These are phyloP conservation scores for Alloplasta piceator DNA, from an alignment of 2,888 invertebrate genomes.

Conservation along the genomic window DNA sequence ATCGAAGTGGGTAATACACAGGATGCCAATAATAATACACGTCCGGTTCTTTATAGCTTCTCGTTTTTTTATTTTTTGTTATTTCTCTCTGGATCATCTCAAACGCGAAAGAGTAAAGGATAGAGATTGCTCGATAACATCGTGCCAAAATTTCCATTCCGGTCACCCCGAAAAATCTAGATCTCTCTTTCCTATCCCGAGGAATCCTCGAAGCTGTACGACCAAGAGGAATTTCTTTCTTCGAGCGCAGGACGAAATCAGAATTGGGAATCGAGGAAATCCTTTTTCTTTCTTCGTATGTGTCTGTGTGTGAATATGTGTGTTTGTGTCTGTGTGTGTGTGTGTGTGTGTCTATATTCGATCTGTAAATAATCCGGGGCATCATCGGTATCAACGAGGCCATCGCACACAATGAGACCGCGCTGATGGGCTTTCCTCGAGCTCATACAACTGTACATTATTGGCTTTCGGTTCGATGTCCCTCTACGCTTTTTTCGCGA, in stretches of 20 bases:
- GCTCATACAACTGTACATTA: slow-evolving; percentile 24
- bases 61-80: slow-evolving; percentile 18
- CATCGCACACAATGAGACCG: slow-evolving; percentile 72
- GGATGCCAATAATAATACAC: slow-evolving; percentile 12
- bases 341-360: slow-evolving; percentile 30
- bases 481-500: slow-evolving; percentile 39
- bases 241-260: slow-evolving; percentile 25
- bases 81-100: not conserved
- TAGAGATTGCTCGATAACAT: slow-evolving; percentile 41
- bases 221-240: not conserved
- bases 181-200: slow-evolving; percentile 36
- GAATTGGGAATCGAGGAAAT: slow-evolving; percentile 53
- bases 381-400: slow-evolving; percentile 73
- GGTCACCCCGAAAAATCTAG: slow-evolving; percentile 53
- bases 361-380: slow-evolving; percentile 68
- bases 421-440: slow-evolving; percentile 49
- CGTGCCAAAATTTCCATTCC: slow-evolving; percentile 60
- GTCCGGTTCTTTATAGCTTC: slow-evolving; percentile 26
- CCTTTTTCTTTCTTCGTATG: slow-evolving; percentile 53
- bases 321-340: no score
- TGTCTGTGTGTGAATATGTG: not conserved
- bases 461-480: slow-evolving; percentile 51
- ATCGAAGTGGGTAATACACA: slow-evolving; percentile 14
- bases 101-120: slow-evolving; percentile 19
- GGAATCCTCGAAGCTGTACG: no score